Evolutionary conservation across 2,888 invertebrate species (phyloP), one percentile per base, ranked within the genome.

Genomic region (Cylindroiulus punctatus): DNA sequence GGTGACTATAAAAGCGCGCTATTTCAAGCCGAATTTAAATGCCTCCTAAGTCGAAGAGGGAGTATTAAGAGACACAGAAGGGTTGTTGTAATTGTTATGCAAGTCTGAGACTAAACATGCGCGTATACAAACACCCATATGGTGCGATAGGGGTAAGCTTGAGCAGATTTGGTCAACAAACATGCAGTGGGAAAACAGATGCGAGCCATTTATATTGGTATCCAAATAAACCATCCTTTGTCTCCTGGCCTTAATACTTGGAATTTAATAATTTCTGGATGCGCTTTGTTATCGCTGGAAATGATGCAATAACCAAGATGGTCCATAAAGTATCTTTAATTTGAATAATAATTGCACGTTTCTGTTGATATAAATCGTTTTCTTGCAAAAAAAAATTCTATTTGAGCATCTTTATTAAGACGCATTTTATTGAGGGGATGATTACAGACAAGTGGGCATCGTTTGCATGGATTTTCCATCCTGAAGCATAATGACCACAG

Each of bases 161-260:
- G 52, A 57, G 52, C 52, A 57, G 52, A 57, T 57, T 57, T 57
- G 52, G 52, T 57, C 52, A 57, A 57, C 52, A 57, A 57, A 57
- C 52, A n/a, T n/a, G n/a, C n/a, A 57, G n/a, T 57, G 52, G 52
- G 52, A n/a, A 57, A 57, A 57, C 52, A 57, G 52, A 57, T 57
- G 52, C 17, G 17, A 57, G 52, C 52, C 52, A 57, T 57, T 47
- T 47, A 57, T 57, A 57, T 57, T 57, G 52, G 52, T 57, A 57
- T 57, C 52, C n/a, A 57, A 57, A 57, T 57, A 57, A 57, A 57
- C 52, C n/a, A 57, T n/a, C 52, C 52, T 57, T 57, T 57, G 52
- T 57, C 52, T 57, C 52, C 17, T n/a, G n/a, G 52, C 52, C 52
- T 57, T 57, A 57, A 57, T n/a, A 57, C 52, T 19, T n/a, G 52